Evolutionary conservation across 2,113 vertebrate genomes (phyloP), one percentile per base, ranked within the genome.

Genomic region (Cercocebus atys): DNA sequence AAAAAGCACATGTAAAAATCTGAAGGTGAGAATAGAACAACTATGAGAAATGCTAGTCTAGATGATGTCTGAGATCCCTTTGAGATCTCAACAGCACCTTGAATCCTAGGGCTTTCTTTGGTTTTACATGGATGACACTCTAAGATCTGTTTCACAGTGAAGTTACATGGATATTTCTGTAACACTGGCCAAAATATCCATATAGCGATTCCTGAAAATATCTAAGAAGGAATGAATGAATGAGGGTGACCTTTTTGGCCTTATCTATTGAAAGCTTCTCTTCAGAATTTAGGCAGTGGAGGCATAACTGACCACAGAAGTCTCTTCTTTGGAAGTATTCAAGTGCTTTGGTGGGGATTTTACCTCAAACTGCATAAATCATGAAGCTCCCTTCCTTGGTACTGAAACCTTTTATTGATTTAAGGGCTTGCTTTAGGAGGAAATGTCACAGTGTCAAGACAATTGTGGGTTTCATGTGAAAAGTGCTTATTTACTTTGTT

Each of bases 401-500:
- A 68, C 47, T 90, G 66, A 95, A 94, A 84, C 84, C 18, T 96
- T 95, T 82, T 96, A 96, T 80, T 96, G 96, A 98, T 97, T 96
- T 96, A 96, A 97, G 81, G 95, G 82, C 79, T 97, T 96, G 92
- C 97, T 97, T 97, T 95, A 97, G 97, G 96, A 84, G 47, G 4
- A 97, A 97, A 98, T 96, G 97, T 96, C 97, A 97, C 59, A 96
- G 85, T 97, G 94, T 98, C 98, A 97, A 96, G 93, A 97, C 96
- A 98, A 98, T 95, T 96, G 97, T 61, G 40, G 43, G 90, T 96
- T 95, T 97, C 94, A 91, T 93, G 85, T 96, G 96, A 97, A 97
- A 98, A 98, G 92, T 96, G 84, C 94, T 97, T 98, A 97, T 97
- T 98, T 98, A 98, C 96, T 97, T 96, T 96, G 86, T 90, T 98